These are phyloP conservation scores for Poecilus cupreus DNA, from an alignment of 2,888 invertebrate species.

Conservation along the genomic window DNA sequence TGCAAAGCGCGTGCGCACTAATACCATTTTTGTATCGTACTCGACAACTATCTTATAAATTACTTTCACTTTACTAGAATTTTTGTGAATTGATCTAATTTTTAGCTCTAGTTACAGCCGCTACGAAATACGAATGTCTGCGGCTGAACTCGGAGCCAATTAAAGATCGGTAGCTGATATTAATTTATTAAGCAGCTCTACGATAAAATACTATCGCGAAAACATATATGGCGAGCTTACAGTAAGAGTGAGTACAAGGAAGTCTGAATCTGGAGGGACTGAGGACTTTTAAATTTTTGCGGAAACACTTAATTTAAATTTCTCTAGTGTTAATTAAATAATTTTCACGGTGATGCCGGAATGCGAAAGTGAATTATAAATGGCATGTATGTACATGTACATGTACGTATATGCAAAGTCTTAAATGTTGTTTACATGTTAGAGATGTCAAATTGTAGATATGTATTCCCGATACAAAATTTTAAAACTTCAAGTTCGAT, in stretches of 20 bases:
- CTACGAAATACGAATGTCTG: background rate
- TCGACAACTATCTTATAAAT: constrained; percentile 48
- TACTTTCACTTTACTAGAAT: constrained; percentile 33
- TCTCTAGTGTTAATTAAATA: background rate
- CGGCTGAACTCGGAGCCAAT: background rate
- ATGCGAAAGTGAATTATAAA: background rate
- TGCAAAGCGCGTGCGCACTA: background rate
- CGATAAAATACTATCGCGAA: constrained; percentile 14
- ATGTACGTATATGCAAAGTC: too few species aligned
- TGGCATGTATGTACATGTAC: background rate
- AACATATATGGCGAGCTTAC: background rate
- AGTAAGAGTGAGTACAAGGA: too few species aligned
- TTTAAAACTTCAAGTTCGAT: too few species aligned
- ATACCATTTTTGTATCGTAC: constrained; percentile 16
- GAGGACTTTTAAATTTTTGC: background rate
- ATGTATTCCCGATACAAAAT: too few species aligned
- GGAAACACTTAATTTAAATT: background rate
- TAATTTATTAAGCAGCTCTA: background rate
- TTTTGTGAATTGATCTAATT: constrained; percentile 41
- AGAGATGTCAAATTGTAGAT: too few species aligned
- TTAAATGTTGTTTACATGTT: too few species aligned
- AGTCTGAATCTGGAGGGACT: background rate
- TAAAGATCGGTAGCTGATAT: constrained; percentile 11
- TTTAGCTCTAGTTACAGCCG: constrained; percentile 38
- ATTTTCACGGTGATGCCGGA: background rate